A percentile compares a stretch with the other conserved stretches of the same genome.
phyloP scores from a whole-genome alignment of 2,888 invertebrate genomes.

The Lasius platythorax region DNA sequence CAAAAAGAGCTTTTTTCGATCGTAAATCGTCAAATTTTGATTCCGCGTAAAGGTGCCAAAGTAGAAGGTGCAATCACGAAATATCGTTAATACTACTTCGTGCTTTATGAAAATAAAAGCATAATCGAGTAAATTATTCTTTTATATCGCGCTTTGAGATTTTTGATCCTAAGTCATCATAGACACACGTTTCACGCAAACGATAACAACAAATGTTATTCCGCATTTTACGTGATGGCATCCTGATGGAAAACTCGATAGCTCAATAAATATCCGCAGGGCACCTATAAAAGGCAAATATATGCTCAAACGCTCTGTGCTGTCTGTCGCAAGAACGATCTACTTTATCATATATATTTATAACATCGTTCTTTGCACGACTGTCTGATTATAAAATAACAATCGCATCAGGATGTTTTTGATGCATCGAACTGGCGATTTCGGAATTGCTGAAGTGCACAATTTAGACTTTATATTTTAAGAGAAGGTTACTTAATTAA shows the following conservation, averaged over 20 bases:
- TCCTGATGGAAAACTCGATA: slow-evolving; percentile 8
- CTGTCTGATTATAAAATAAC: slow-evolving; percentile 46
- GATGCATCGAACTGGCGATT: slow-evolving; percentile 50
- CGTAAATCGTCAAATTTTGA: slow-evolving; percentile 46
- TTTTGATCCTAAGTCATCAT: slow-evolving; percentile 11
- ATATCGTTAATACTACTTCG: slow-evolving; percentile 36
- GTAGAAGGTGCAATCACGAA: slow-evolving; percentile 77
- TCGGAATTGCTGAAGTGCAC: not conserved
- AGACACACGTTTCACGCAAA: not conserved
- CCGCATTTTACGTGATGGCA: not conserved
- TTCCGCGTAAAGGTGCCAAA: slow-evolving; percentile 79
- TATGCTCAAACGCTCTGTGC: slow-evolving; percentile 38
- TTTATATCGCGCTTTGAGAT: slow-evolving; percentile 42
- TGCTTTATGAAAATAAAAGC: slow-evolving; percentile 49
- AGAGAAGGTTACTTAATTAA: slow-evolving; percentile 3
- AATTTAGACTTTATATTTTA: not conserved
- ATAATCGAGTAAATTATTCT: slow-evolving; percentile 52
- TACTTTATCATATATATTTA: slow-evolving; percentile 29
- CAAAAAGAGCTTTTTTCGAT: slow-evolving; percentile 58
- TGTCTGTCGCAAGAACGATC: not conserved
- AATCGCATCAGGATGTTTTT: slow-evolving; percentile 46
- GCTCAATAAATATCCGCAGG: slow-evolving; percentile 31
- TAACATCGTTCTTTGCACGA: slow-evolving; percentile 50
- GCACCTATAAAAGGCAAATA: slow-evolving; percentile 18
- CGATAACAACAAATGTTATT: not conserved